Evolutionary conservation across 2,888 invertebrate species (phyloP).

Genomic region (Tenthredo amoena): DNA sequence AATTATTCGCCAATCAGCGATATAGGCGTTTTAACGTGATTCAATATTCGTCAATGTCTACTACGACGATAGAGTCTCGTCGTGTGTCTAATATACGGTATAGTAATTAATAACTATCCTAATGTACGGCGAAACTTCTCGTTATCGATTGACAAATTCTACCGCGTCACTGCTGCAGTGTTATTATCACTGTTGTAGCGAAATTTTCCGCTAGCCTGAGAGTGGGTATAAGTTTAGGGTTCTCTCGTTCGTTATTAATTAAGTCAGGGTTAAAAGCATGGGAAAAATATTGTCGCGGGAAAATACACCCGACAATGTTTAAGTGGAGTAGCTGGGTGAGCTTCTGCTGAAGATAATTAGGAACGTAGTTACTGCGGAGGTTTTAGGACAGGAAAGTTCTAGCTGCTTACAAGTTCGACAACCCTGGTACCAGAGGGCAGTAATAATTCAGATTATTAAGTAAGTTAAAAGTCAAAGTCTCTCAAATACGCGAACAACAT

Average conservation of each 20-base stretch:
- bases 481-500: not conserved
- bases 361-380: not conserved
- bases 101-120: too few relatives aligned
- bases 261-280: constrained; percentile 7
- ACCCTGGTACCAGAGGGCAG: not conserved
- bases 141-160: not conserved
- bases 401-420: constrained; percentile 1
- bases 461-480: constrained; percentile 24
- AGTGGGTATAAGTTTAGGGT: not conserved
- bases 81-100: not conserved
- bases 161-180: not conserved
- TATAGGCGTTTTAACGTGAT: not conserved
- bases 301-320: not conserved
- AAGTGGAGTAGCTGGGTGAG: not conserved
- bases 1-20: constrained; percentile 11
- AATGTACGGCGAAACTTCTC: not conserved
- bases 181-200: not conserved
- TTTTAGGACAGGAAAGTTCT: constrained; percentile 32
- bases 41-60: not conserved
- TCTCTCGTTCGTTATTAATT: not conserved
- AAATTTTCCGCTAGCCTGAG: not conserved
- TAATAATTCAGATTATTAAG: constrained; percentile 33
- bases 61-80: not conserved
- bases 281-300: not conserved
- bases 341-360: constrained; percentile 20